Evolutionary conservation across 2,797 vertebrate species (phyloP).

Genomic region (Podargus strigoides): DNA sequence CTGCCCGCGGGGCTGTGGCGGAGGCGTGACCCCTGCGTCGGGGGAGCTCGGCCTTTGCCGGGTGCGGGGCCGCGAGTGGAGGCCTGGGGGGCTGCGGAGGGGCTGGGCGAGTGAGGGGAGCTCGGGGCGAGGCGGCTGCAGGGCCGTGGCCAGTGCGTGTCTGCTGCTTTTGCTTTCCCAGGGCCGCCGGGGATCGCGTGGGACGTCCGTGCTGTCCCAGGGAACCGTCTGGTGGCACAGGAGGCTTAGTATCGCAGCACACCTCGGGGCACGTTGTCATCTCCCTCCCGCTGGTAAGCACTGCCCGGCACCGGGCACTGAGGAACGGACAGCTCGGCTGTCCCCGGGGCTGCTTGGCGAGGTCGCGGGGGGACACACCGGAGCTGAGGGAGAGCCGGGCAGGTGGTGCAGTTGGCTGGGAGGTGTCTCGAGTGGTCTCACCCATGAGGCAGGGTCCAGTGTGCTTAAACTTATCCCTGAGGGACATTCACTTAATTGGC

Average conservation of each 20-base stretch:
- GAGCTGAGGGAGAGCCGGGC: not conserved
- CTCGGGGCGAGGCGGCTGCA: rapidly evolving
- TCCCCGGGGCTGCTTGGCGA: no score
- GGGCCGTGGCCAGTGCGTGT: rapidly evolving
- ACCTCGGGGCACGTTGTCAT: rapidly evolving
- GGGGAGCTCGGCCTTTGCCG: not conserved
- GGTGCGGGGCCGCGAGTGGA: not conserved
- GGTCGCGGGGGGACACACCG: rapidly evolving
- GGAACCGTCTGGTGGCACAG: not conserved
- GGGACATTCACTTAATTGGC: not conserved
- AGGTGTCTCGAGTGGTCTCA: not conserved
- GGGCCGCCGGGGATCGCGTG: rapidly evolving
- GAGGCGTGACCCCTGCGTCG: not conserved
- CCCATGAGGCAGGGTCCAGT: not conserved
- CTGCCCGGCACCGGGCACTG: no score
- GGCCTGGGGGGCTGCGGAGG: not conserved
- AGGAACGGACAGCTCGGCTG: no score
- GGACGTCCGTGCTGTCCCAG: not conserved
- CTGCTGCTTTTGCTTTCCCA: not conserved
- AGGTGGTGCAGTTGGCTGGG: not conserved
- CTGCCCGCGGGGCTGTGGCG: not conserved
- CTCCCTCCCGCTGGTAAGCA: not conserved
- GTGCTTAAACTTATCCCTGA: not conserved
- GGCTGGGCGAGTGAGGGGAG: rapidly evolving
- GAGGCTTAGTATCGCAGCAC: not conserved